Percentiles rank a stretch among this genome's conserved stretches.
These are phyloP conservation scores for Orbicella faveolata DNA, from an alignment of 64 coral and sea anemone species.

Conservation along the genomic window DNA sequence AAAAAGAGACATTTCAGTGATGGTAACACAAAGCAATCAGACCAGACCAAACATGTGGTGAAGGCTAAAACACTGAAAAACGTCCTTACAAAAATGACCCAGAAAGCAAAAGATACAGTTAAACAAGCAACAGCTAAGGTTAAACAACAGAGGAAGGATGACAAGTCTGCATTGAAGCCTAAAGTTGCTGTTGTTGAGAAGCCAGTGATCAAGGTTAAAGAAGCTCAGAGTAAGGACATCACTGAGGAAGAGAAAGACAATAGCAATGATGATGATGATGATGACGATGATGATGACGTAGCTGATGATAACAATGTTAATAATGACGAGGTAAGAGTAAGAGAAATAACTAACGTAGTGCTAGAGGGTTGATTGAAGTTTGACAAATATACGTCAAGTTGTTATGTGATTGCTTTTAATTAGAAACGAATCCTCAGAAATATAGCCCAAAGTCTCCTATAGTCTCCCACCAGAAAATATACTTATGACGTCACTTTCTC, in stretches of 20 bases:
- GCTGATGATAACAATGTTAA: not conserved
- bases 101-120: conserved; percentile 13
- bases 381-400: too few species aligned
- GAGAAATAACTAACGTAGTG: not conserved
- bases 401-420: too few species aligned
- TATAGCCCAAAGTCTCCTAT: too few species aligned
- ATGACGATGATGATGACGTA: not conserved
- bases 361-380: not conserved
- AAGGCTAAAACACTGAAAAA: not conserved
- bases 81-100: not conserved
- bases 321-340: not conserved
- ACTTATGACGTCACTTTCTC: too few species aligned
- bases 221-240: not conserved
- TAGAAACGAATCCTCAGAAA: too few species aligned
- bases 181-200: not conserved
- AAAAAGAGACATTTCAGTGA: conserved; percentile 43
- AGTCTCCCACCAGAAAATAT: too few species aligned
- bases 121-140: conserved; percentile 11
- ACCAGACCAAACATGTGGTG: not conserved
- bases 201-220: not conserved
- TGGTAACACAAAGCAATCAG: not conserved
- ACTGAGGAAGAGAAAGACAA: not conserved
- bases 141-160: conserved; percentile 1
- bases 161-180: conserved; percentile 11
- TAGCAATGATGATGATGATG: conserved; percentile 15